These are phyloP conservation scores for Sycophila sp. DNA, from an alignment of 1,140 invertebrate species.

Conservation along the genomic window DNA sequence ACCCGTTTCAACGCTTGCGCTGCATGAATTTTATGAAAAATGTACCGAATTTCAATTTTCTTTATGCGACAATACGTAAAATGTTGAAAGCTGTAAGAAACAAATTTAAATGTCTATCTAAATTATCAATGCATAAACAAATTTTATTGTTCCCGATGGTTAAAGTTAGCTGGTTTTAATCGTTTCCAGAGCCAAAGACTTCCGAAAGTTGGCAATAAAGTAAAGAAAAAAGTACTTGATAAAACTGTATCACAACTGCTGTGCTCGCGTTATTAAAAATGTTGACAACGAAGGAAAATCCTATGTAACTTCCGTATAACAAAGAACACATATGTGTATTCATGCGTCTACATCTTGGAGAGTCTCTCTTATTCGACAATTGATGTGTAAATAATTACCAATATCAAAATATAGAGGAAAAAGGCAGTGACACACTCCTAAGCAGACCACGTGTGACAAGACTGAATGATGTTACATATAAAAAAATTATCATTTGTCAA, in stretches of 20 bases:
- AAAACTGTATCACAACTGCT: not conserved
- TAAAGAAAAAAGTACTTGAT: slow-evolving; percentile 4
- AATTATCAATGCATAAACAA: not conserved
- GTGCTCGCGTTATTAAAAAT: slow-evolving; percentile 27
- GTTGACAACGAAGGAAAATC: slow-evolving; percentile 27
- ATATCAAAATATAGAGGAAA: slow-evolving; percentile 35
- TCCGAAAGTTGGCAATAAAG: slow-evolving; percentile 12
- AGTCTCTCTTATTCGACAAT: slow-evolving; percentile 24
- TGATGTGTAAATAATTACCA: slow-evolving; percentile 36
- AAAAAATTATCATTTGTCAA: slow-evolving; percentile 31
- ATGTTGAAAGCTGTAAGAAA: not conserved
- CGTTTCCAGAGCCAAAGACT: slow-evolving; percentile 14
- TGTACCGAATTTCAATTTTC: slow-evolving; percentile 29
- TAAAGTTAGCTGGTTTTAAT: slow-evolving; percentile 4
- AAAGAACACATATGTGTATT: slow-evolving; percentile 8
- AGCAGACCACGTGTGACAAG: slow-evolving; percentile 46
- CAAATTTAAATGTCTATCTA: slow-evolving; percentile 14
- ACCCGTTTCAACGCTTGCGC: slow-evolving; percentile 26
- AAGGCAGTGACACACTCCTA: slow-evolving; percentile 27
- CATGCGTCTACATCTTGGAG: slow-evolving; percentile 21
- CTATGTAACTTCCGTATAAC: slow-evolving; percentile 17
- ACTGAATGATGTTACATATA: slow-evolving; percentile 48
- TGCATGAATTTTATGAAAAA: slow-evolving; percentile 30
- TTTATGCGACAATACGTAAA: not conserved
- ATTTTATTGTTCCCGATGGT: not conserved